phyloP scores from a whole-genome alignment of 2,797 vertebrate species.

The Chelidonichthys spinosus region DNA sequence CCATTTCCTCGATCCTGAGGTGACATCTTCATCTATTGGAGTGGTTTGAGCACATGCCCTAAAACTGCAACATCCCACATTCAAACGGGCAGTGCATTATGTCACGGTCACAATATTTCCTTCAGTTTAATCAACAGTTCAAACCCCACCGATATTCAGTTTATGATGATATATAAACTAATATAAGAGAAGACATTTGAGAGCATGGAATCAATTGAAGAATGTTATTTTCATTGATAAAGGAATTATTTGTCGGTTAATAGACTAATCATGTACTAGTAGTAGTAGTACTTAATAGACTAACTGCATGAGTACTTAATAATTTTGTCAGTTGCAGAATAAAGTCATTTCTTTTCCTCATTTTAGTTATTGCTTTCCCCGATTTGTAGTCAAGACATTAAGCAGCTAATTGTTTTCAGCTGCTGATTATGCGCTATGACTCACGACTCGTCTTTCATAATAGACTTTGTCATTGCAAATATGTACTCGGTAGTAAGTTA shows the following conservation, averaged over 20 bases:
- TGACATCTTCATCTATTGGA: not conserved
- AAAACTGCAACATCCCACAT: not conserved
- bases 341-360: not conserved
- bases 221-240: not conserved
- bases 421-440: conserved; percentile 36
- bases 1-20: not conserved
- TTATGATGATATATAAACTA: not conserved
- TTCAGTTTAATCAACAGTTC: not conserved
- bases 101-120: not conserved
- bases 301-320: not conserved
- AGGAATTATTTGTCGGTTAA: not conserved
- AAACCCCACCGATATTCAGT: not conserved
- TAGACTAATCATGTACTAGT: not conserved
- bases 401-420: conserved; percentile 8
- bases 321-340: not conserved
- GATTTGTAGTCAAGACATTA: conserved; percentile 15
- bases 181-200: too few relatives aligned
- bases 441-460: conserved; percentile 41
- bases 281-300: too few relatives aligned
- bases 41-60: not conserved
- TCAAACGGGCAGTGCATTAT: not conserved
- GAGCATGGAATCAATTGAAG: not conserved
- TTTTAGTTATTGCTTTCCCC: not conserved
- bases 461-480: conserved; percentile 8
- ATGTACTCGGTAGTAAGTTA: conserved; percentile 40